Conservation (phyloP, 2,888 invertebrate species). For the Pyrrhosoma nymphula region DNA sequence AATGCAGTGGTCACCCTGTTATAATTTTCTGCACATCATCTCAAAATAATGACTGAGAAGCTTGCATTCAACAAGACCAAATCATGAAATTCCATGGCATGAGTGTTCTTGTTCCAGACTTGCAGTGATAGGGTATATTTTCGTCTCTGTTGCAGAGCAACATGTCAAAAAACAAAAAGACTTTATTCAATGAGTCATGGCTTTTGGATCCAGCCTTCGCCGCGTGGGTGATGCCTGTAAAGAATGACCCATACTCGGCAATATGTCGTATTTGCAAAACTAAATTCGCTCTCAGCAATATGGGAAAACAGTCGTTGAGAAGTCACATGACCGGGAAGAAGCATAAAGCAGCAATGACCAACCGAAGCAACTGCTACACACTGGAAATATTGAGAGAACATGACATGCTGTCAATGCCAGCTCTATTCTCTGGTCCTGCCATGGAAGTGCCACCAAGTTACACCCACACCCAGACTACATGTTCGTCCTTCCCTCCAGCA, state of each 20-base stretch:
- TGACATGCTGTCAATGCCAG: background rate
- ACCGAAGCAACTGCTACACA: background rate
- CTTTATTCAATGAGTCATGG: constrained; percentile 24
- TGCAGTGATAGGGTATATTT: background rate
- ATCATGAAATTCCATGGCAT: too few species aligned
- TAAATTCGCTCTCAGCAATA: constrained; percentile 20
- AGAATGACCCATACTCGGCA: background rate
- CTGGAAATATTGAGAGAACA: constrained; percentile 6
- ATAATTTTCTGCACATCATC: too few species aligned
- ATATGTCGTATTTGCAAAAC: constrained; percentile 32
- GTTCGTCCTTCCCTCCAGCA: constrained; percentile 1
- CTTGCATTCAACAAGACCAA: too few species aligned
- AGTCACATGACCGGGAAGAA: constrained; percentile 19
- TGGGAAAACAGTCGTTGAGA: background rate
- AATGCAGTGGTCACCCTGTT: too few species aligned
- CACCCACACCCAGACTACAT: background rate
- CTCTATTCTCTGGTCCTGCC: background rate
- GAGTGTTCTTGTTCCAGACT: background rate
- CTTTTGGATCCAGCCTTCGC: constrained; percentile 16
- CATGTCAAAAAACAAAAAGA: constrained; percentile 33
- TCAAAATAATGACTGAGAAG: too few species aligned
- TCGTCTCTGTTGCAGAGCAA: constrained; percentile 23
- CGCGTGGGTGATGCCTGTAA: background rate
- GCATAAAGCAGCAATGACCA: constrained; percentile 29
- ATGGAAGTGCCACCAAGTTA: constrained; percentile 4